A percentile compares a stretch with the other conserved stretches of the same genome.
Evolutionary conservation across 2,113 vertebrate genomes (phyloP).

Genomic region (Oreotragus oreotragus): DNA sequence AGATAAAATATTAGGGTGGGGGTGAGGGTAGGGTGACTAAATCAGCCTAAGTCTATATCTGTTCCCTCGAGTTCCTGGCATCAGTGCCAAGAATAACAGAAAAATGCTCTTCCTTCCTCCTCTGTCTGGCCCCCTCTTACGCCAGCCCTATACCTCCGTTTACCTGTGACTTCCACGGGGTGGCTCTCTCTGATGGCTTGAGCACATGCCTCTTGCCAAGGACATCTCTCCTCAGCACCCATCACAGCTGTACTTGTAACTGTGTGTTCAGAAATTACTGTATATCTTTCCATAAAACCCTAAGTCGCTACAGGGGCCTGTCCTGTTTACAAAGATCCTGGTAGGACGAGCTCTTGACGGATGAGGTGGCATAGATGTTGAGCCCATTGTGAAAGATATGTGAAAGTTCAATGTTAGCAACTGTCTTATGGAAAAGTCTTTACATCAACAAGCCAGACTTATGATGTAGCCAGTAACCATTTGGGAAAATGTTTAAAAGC

Average conservation of each 20-base stretch:
- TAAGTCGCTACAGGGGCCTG: background rate
- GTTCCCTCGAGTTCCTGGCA: background rate
- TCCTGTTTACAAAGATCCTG: background rate
- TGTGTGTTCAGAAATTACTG: background rate
- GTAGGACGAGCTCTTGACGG: background rate
- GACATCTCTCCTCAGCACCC: background rate
- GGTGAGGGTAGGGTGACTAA: background rate
- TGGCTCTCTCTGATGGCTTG: background rate
- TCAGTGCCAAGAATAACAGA: background rate
- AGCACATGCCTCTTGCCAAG: background rate
- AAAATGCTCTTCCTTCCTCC: background rate
- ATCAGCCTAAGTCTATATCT: background rate
- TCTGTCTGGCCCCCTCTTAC: background rate
- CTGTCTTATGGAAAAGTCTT: background rate
- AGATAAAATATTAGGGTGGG: background rate
- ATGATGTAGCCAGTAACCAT: background rate
- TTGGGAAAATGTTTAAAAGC: background rate
- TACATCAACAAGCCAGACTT: background rate
- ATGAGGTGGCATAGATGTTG: background rate
- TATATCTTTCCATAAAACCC: background rate
- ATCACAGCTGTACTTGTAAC: background rate
- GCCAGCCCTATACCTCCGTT: background rate
- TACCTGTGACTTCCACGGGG: background rate
- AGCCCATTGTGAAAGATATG: background rate
- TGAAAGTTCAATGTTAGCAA: background rate